A percentile compares a stretch with the other conserved stretches of the same genome.
phyloP scores from a whole-genome alignment of 2,888 invertebrate species.

The Pseudanteris insignis region DNA sequence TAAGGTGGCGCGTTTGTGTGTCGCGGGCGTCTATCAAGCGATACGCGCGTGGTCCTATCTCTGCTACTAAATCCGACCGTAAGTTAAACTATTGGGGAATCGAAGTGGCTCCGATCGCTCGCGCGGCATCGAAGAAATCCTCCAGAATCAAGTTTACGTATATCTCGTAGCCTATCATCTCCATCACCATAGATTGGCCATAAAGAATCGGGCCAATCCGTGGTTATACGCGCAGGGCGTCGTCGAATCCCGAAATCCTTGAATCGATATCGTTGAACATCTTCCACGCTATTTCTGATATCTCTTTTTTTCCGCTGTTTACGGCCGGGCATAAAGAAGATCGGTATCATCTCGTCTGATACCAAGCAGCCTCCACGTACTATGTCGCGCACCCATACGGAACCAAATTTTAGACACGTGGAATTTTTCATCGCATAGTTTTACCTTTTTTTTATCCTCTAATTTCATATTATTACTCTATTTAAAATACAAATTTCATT shows the following conservation, averaged over 20 bases:
- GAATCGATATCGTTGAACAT: conserved; percentile 53
- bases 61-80: conserved; percentile 65
- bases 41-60: conserved; percentile 61
- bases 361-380: conserved; percentile 16
- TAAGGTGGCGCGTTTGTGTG: conserved; percentile 58
- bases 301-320: conserved; percentile 40
- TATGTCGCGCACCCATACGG: conserved; percentile 22
- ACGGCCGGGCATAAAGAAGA: conserved; percentile 45
- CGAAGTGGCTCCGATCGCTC: conserved; percentile 52
- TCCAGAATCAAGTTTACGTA: conserved; percentile 65
- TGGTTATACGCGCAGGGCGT: conserved; percentile 61
- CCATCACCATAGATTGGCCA: conserved; percentile 67
- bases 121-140: conserved; percentile 55
- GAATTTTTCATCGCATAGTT: no score
- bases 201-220: conserved; percentile 65
- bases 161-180: conserved; percentile 66
- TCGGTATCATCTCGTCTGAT: conserved; percentile 40
- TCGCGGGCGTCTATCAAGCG: conserved; percentile 60
- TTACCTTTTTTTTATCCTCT: no score
- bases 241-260: conserved; percentile 52
- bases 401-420: conserved; percentile 22
- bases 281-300: conserved; percentile 47
- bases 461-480: no score
- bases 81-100: conserved; percentile 67
- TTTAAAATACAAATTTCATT: no score